Base-by-base conservation (phyloP, 1,140 invertebrate species). In the Nebria ingens region DNA sequence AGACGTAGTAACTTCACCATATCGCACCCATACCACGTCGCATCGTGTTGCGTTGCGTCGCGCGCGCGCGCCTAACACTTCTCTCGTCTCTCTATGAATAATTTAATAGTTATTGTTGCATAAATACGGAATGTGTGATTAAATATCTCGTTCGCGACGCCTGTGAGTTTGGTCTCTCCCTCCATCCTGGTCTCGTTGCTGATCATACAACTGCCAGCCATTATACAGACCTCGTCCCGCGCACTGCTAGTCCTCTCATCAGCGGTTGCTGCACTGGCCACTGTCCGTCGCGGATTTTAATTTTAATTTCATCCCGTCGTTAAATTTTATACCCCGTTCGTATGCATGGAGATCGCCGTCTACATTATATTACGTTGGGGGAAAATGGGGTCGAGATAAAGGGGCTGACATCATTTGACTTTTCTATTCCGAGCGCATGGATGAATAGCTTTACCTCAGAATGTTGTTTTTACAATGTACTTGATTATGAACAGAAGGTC, bases 31-130 rank as follows among this genome's bases (percentile, higher is more conserved):
- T n/a, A n/a, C n/a, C n/a, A n/a, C 13, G 25, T 29, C 13, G 25
- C 25, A 6, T 4, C 25, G 25, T 13, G 4, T 4, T 6, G 25
- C 25, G 13, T 13, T 13, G 13, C 25, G 4, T 29, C 25, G 13
- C 4, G 4, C 25, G 4, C 25, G 15, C 3, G 9, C 17, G 6
- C 9, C 40, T 45, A 17, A 45, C 15, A 12, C 40, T 45, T 9
- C 9, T 45, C 17, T 17, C 9, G 40, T 17, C 17, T 6, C 40
- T 45, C 40, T 45, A 45, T 45, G 40, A 45, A 45, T 45, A 45
- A 45, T 45, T 45, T 45, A 45, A 45, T 45, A 45, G 40, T 45
- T 45, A 45, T 45, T 45, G 40, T 45, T 45, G 40, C 40, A 45
- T 45, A 45, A 45, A 45, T 45, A 45, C 40, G 15, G 40, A 45